Evolutionary conservation across 2,888 invertebrate species (phyloP).

Genomic region (Drosophila nr. medialis): DNA sequence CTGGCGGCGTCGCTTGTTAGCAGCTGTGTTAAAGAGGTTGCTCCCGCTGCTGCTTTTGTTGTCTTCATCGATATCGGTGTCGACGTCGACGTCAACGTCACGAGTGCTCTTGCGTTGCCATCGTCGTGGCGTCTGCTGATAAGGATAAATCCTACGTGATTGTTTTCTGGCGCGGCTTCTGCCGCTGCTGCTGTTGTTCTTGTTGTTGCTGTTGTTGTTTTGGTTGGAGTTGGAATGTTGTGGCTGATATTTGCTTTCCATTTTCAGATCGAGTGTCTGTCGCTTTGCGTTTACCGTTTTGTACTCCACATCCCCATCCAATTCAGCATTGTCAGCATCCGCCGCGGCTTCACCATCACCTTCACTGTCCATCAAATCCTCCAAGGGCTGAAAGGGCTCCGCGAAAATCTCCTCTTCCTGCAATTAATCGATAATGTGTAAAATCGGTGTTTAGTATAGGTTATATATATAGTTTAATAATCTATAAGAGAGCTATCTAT

Average conservation of each 20-base stretch:
- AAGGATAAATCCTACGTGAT: constrained; percentile 27
- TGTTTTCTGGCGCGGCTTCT: constrained; percentile 7
- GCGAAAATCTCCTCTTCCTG: constrained; percentile 63
- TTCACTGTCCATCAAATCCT: constrained; percentile 48
- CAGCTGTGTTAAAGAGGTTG: not conserved
- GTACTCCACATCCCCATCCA: constrained; percentile 31
- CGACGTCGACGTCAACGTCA: constrained; percentile 4
- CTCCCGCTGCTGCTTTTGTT: constrained; percentile 1
- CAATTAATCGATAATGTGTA: constrained; percentile 5
- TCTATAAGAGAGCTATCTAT: too few relatives aligned
- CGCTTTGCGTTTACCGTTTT: constrained; percentile 3
- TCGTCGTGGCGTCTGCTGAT: constrained; percentile 30
- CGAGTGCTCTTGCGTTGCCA: constrained; percentile 28
- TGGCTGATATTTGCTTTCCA: constrained; percentile 38
- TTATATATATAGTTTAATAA: too few relatives aligned
- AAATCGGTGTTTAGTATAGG: not conserved
- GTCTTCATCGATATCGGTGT: constrained; percentile 1
- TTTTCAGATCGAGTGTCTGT: constrained; percentile 24
- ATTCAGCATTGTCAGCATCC: not conserved
- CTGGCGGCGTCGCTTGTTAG: constrained; percentile 36
- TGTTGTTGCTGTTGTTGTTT: constrained; percentile 1
- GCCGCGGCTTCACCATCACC: constrained; percentile 15
- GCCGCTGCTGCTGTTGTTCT: not conserved
- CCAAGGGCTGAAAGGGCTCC: constrained; percentile 38
- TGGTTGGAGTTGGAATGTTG: constrained; percentile 13